A percentile compares a stretch with the other conserved stretches of the same genome.
phyloP scores from a whole-genome alignment of 2,888 invertebrate species.

The Patella ulyssiponensis region DNA sequence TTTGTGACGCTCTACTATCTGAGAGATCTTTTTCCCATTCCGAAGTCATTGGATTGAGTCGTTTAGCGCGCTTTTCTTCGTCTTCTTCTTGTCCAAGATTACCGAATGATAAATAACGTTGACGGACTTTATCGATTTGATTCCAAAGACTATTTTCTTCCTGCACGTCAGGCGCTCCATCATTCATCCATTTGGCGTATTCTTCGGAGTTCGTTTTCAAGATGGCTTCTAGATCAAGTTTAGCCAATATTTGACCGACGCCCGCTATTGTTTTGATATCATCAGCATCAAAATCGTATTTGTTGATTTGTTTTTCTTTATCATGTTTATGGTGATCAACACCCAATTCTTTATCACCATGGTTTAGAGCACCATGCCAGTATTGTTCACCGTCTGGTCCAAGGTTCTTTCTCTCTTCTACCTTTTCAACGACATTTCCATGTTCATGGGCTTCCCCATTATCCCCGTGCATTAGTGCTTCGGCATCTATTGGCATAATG shows the following conservation, averaged over 20 bases:
- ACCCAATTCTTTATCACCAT: neutral
- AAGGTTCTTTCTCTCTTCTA: neutral
- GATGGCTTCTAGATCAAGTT: neutral
- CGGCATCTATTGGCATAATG: neutral
- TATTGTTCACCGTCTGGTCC: neutral
- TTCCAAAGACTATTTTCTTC: neutral
- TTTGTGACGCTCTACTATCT: neutral
- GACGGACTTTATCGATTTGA: neutral
- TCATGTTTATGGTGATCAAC: neutral
- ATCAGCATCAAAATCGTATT: neutral
- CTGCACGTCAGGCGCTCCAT: neutral
- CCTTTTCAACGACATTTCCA: neutral
- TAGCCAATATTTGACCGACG: neutral
- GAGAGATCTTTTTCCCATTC: neutral
- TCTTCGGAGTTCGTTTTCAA: neutral
- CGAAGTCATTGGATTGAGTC: neutral
- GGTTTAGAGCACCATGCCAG: constrained; percentile 4
- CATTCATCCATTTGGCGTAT: neutral
- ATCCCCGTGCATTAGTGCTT: neutral
- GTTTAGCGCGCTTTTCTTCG: neutral
- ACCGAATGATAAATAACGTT: neutral
- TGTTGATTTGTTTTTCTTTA: neutral
- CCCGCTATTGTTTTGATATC: neutral
- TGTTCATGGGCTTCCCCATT: neutral
- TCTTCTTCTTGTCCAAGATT: neutral